Conservation (phyloP, 2,888 invertebrate species). For the Podabrus alpinus region DNA sequence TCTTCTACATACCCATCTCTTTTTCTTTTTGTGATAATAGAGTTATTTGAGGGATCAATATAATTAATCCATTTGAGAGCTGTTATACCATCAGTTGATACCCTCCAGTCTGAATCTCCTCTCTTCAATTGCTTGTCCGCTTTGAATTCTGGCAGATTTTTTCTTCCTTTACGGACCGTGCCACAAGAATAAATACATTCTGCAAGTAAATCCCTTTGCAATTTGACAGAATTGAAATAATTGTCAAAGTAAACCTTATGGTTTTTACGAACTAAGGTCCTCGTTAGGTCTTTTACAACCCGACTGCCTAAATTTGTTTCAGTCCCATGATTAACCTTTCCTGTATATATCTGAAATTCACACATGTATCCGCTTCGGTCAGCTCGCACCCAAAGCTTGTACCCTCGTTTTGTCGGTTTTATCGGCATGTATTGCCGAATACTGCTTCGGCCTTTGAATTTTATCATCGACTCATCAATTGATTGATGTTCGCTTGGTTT, state of each 20-base stretch:
- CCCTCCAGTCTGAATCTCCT: no score
- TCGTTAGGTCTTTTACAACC: conserved; percentile 14
- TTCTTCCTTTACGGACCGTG: conserved; percentile 32
- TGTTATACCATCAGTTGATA: conserved; percentile 32
- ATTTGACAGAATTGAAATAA: conserved; percentile 34
- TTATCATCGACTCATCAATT: neutral
- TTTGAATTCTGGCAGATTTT: conserved; percentile 25
- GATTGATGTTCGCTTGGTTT: neutral
- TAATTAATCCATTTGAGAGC: conserved; percentile 37
- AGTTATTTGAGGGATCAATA: conserved; percentile 17
- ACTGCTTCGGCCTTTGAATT: neutral
- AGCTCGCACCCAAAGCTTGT: neutral
- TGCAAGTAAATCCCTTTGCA: conserved; percentile 28
- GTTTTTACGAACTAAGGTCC: neutral
- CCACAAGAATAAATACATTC: conserved; percentile 33
- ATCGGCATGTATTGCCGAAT: neutral
- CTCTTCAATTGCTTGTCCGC: no score
- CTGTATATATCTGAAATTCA: conserved; percentile 41
- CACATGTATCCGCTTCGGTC: neutral
- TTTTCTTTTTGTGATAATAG: neutral
- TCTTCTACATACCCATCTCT: neutral
- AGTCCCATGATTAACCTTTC: conserved; percentile 40
- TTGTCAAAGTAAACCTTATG: conserved; percentile 38
- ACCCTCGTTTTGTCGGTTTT: neutral
- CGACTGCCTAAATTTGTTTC: conserved; percentile 33